Conservation (phyloP, 2,888 invertebrate species). For the Fragum fragum region DNA sequence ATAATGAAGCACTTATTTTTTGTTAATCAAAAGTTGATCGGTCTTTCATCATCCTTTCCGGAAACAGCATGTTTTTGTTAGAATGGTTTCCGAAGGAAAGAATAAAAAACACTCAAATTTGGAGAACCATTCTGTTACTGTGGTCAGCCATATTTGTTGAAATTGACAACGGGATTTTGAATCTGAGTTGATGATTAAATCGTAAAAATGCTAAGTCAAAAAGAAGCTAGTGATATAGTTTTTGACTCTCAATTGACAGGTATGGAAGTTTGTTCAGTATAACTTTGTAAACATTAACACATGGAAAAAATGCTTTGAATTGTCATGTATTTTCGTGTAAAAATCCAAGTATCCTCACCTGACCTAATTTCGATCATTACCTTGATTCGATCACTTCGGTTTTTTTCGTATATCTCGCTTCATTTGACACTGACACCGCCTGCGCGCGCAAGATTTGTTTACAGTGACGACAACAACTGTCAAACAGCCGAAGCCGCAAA, state of each 20-base stretch:
- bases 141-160: slow-evolving; percentile 73
- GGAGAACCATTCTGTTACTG: slow-evolving; percentile 39
- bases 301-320: too few relatives aligned
- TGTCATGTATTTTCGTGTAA: too few relatives aligned
- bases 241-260: slow-evolving; percentile 57
- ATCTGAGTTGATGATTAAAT: background rate
- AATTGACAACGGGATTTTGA: slow-evolving; percentile 69
- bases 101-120: background rate
- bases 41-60: slow-evolving; percentile 24
- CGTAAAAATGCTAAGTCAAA: slow-evolving; percentile 54
- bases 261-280: too few relatives aligned
- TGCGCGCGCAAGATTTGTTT: too few relatives aligned
- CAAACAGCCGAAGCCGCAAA: too few relatives aligned
- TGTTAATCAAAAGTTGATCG: background rate
- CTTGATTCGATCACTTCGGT: too few relatives aligned
- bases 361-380: too few relatives aligned
- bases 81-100: background rate
- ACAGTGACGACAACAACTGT: too few relatives aligned
- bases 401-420: too few relatives aligned
- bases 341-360: too few relatives aligned
- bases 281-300: too few relatives aligned
- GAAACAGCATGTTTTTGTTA: slow-evolving; percentile 12
- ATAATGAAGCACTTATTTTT: background rate
- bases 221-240: slow-evolving; percentile 59
- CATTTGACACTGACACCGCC: too few relatives aligned